These are phyloP conservation scores for Equus przewalskii DNA, from an alignment of 2,113 vertebrate genomes.

Conservation along the genomic window DNA sequence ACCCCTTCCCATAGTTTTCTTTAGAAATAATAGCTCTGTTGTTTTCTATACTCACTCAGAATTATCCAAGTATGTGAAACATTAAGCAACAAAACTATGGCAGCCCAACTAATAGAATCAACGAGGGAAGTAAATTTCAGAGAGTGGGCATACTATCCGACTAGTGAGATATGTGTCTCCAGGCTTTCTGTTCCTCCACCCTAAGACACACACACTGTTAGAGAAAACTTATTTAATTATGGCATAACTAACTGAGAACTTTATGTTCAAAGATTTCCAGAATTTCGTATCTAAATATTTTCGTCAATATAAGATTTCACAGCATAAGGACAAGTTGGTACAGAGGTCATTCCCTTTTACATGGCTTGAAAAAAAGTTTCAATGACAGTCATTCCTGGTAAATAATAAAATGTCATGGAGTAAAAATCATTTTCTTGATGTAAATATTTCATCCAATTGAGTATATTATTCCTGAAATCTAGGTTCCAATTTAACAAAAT, in stretches of 20 bases:
- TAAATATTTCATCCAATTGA: not conserved
- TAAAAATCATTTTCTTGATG: not conserved
- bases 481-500: constrained; percentile 13
- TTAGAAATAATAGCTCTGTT: not conserved
- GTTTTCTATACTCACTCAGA: not conserved
- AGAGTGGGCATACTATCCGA: not conserved
- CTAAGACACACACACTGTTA: not conserved
- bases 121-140: not conserved
- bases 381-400: not conserved
- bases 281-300: not conserved
- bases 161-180: not conserved
- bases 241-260: not conserved
- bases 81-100: not conserved
- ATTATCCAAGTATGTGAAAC: not conserved
- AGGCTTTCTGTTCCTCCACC: not conserved
- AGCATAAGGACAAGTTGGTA: not conserved
- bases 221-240: not conserved
- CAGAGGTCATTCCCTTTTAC: not conserved
- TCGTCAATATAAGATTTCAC: not conserved
- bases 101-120: not conserved
- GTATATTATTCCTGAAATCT: not conserved
- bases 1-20: not conserved
- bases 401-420: not conserved
- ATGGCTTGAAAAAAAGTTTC: not conserved
- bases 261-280: not conserved